Base-by-base conservation (phyloP, 2,797 vertebrate genomes). In the Knipowitschia caucasica region DNA sequence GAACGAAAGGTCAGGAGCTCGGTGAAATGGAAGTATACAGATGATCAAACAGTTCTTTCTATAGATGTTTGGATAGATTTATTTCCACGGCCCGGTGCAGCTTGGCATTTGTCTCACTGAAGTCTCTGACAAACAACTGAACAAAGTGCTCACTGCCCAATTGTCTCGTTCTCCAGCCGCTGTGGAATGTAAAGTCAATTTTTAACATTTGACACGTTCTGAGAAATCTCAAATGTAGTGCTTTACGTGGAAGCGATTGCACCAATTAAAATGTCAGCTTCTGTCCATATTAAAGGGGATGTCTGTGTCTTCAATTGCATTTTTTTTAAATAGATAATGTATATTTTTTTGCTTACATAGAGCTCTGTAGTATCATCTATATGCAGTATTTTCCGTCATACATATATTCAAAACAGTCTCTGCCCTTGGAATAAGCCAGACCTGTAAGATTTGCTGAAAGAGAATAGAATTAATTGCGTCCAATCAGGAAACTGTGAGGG, bases 1-100 rank as follows among this genome's bases (percentile, higher is more conserved):
- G 59, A 71, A 53, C 47, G 40, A 61, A 70, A 27, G 38, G 27
- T 61, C 71, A 50, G 43, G 44, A 64, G 56, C 60, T 78, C 36
- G 39, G 59, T 53, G 31, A 46, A 26, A 18, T 4, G 36, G 20
- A 49, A 23, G 26, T 23, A 35, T 30, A n/a, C 27, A 18, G 52
- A 36, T 34, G 29, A 50, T 15, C 39, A 42, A 42, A 57, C 14
- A 7, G 21, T 25, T 43, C 12, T 24, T 43, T 43, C 11, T 43
- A 21, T 38, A 38, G 26, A 27, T 49, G 17, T 47, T 20, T 17
- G 11, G 10, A 47, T 47, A 4, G 26, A 47, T 49, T 49, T 31
- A 33, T 35, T 11, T 34, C n/a, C 26, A 4, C 5, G 10, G 17
- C 11, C 4, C 29, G 10, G 17, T 31, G 1, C 20, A 33, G 29